Base-by-base conservation (phyloP, 2,113 vertebrate species). In the Tachysurus fulvidraco region DNA sequence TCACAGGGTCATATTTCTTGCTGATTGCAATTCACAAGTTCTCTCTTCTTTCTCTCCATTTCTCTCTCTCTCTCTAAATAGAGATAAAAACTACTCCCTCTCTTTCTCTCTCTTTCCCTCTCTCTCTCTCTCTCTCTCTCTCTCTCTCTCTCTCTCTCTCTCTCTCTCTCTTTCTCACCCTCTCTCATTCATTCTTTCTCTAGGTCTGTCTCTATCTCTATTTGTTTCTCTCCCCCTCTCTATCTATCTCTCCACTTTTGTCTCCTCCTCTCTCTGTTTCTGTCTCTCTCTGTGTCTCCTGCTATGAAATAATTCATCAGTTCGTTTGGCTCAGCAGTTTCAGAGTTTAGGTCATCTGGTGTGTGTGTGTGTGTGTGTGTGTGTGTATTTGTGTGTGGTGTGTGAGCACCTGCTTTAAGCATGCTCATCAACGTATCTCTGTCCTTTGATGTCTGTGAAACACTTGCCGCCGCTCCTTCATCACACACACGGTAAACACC, bases 361-460 rank as follows among this genome's bases (percentile, higher is more conserved):
- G 46, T 50, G 46, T 50, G 8, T 50, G 46, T 50, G 46, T 50
- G 46, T 41, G 12, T 71, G 67, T 71, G 67, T 41, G 67, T 71
- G 67, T 71, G 64, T 67, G 64, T 65, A n/a, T 65, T 25, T 65
- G 64, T 65, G 64, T 65, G 64, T 67, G n/a, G 69, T 28, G 46
- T 28, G 73, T 16, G 23, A 2, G 25, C 28, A 7, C 8, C 36
- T 78, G 9, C 73, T 11, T 50, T 73, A 73, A 73, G 41, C 69
- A 46, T 23, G 69, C 69, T 46, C 36, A 21, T 73, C 41, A 21
- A 2, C 9, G 44, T 9, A 44, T 52, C 21, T 76, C 46, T 76
- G 44, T 23, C 52, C 73, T 76, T 25, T 52, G 23, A 25, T 76
- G 73, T 10, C 19, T 74, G 71, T 74, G 71, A 74, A 74, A 76